These are phyloP conservation scores for Eupeodes luniger DNA, from an alignment of 2,888 invertebrate genomes.

Conservation along the genomic window DNA sequence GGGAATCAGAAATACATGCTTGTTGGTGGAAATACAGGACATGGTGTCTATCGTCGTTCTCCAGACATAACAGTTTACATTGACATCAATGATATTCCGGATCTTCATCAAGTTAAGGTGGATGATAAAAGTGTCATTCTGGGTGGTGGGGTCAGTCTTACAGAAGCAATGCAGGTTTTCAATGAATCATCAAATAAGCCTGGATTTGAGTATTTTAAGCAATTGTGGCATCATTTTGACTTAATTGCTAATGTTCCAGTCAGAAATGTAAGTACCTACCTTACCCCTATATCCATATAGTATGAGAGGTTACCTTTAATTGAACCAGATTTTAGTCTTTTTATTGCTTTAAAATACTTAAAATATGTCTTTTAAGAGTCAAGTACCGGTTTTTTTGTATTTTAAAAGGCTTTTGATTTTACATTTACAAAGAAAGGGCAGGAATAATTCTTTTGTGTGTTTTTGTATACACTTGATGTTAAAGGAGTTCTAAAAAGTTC, in stretches of 20 bases:
- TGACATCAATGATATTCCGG: constrained; percentile 87
- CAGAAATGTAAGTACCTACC: constrained; percentile 86
- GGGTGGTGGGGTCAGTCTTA: constrained; percentile 85
- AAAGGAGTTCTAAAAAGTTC: too few species aligned
- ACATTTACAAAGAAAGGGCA: too few species aligned
- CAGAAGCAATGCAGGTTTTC: constrained; percentile 85
- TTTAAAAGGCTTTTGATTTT: too few species aligned
- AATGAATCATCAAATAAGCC: constrained; percentile 81
- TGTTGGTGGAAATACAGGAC: constrained; percentile 91
- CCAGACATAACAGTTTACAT: constrained; percentile 85
- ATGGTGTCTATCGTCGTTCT: constrained; percentile 86
- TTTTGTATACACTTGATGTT: too few species aligned
- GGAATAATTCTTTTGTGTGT: too few species aligned
- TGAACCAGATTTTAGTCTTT: too few species aligned
- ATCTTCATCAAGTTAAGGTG: constrained; percentile 84
- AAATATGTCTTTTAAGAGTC: too few species aligned
- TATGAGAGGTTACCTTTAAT: neutral
- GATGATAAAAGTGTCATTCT: constrained; percentile 69
- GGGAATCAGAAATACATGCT: constrained; percentile 86
- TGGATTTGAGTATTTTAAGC: constrained; percentile 86
- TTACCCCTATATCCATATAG: too few species aligned
- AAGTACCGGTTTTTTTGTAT: too few species aligned
- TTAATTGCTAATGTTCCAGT: constrained; percentile 88
- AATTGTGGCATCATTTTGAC: constrained; percentile 86
- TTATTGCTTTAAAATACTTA: too few species aligned